Evolutionary conservation across 2,888 invertebrate species (phyloP), one percentile per base, ranked within the genome.

Genomic region (Pammene aurita): DNA sequence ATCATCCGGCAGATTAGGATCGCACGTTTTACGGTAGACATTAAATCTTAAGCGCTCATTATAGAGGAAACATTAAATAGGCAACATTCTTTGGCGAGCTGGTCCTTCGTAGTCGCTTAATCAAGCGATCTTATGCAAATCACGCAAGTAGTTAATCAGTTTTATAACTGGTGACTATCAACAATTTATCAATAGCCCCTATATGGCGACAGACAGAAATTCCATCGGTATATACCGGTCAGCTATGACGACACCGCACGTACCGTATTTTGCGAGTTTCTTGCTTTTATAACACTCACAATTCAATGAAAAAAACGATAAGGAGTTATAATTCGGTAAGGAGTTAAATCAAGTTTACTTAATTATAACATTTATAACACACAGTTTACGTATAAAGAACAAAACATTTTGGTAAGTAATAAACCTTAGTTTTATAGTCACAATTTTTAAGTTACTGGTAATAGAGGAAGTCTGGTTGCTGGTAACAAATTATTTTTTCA

Each of bases 81-180:
- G 76, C 83, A 82, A 81, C 84, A 87, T 89, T 89, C 85, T 85
- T 81, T 75, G 78, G 75, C 72, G 71, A 63, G 73, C 75, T 76
- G 79, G 80, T 84, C 80, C 81, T 82, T 82, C 76, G 72, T 50
- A 38, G 74, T 78, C 80, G 75, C 77, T 75, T 85, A 84, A 87
- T 85, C 85, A 85, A 84, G 85, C 75, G 84, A 79, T 82, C 78
- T 83, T 87, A 90, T 88, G 89, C 86, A 88, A 90, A 90, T 89
- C 77, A 85, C 78, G 81, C 81, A 80, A 84, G 83, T 84, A 80
- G 78, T 84, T 84, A 83, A 84, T 85, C 80, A 83, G 83, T 84
- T 86, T 87, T 85, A 88, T 84, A 80, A 85, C 80, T 78, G 80
- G 74, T 78, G 79, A 79, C 79, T 82, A 82, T 81, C 79, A 80